Evolutionary conservation across 2,113 vertebrate species (phyloP).

Genomic region (Cichladusa arquata): DNA sequence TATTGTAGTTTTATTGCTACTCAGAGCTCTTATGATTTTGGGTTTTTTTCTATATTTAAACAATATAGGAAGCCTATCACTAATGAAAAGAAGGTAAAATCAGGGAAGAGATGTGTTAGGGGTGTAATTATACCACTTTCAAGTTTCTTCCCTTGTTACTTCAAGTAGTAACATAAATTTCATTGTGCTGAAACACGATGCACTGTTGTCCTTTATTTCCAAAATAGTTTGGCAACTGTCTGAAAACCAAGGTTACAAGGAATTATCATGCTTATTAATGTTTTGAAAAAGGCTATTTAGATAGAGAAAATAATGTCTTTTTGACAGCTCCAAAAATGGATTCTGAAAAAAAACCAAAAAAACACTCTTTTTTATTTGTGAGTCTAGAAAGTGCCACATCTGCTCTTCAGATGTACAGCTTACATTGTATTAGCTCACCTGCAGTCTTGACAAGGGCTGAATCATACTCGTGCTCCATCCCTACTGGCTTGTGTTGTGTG

Average conservation of each 20-base stretch:
- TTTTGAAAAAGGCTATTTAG: neutral
- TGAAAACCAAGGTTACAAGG: neutral
- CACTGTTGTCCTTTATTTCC: neutral
- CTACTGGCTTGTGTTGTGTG: neutral
- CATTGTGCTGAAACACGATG: neutral
- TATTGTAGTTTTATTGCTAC: neutral
- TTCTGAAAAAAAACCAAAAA: neutral
- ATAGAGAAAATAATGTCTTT: neutral
- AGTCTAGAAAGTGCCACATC: neutral
- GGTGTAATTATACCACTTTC: neutral
- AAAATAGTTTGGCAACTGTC: neutral
- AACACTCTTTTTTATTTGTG: neutral
- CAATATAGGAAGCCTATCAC: neutral
- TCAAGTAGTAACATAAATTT: neutral
- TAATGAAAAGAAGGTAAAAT: neutral
- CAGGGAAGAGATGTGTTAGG: neutral
- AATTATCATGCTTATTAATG: neutral
- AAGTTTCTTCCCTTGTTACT: neutral
- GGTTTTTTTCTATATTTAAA: neutral
- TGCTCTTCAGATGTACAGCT: neutral
- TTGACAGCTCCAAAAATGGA: neutral
- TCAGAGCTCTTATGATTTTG: accelerated
- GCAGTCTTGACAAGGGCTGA: neutral
- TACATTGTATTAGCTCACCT: neutral
- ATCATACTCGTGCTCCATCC: neutral